Base-by-base conservation (phyloP, 1,140 invertebrate genomes). In the Steinernema khuongi region DNA sequence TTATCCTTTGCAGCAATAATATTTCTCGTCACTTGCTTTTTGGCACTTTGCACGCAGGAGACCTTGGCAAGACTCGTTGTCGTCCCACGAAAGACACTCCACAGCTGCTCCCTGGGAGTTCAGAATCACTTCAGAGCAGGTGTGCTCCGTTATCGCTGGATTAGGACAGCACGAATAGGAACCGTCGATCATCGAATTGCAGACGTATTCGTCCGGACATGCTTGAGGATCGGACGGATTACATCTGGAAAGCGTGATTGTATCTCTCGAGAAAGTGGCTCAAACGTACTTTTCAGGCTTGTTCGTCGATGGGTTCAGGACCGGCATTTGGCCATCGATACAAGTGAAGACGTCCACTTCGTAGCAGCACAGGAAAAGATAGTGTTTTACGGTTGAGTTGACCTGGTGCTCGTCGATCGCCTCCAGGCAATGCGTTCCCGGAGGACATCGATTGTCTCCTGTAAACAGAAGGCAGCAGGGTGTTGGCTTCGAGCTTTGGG, bases 291-390 rank as follows among this genome's bases (percentile, higher is more conserved):
- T 76, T 67, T 76, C 31, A 17, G 74, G 74, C 43, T 72, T 77
- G n/a, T 72, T 77, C 4, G 74, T 76, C 0, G 33, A 26, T 14
- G 74, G 28, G 26, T 77, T 60, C 18, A 75, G 31, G 29, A 74
- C 41, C 17, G 77, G 77, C 66, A 71, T 78, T 14, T 31, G 18
- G 2, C 77, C 77, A 31, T 75, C 72, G 1, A 76, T 50, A 69
- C 77, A 79, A 17, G 77, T 78, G 60, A 79, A 79, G 7, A 79
- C 68, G 1, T 79, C 77, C 1, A 78, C 77, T 14, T 78, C 71
- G 30, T 79, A 72, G 36, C 77, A 79, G 43, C 77, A 79, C 31
- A 68, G 77, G 36, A 77, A 79, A 43, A 75, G 70, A 14, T 72
- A 50, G 33, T 72, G 72, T 18, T 72, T 72, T 14, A 60, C 50